A percentile compares a stretch with the other conserved stretches of the same genome.
Evolutionary conservation across 2,113 vertebrate species (phyloP).

Genomic region (Poeciliopsis occidentalis): DNA sequence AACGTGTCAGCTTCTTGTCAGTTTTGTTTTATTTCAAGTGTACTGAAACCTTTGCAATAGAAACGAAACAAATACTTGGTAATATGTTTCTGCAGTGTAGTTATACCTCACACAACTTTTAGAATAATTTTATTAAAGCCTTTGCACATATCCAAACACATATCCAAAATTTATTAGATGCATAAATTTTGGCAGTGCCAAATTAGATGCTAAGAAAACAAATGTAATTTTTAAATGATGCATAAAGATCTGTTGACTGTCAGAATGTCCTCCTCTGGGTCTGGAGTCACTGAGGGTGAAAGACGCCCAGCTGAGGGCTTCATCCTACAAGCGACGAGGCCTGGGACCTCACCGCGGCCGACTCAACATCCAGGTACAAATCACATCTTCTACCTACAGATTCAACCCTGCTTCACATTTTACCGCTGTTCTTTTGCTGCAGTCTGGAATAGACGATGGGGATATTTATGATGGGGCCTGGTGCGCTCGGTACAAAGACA

Average conservation of each 20-base stretch:
- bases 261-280: slow-evolving; percentile 92
- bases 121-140: background rate
- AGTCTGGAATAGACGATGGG: slow-evolving; percentile 90
- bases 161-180: no score
- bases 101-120: background rate
- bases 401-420: background rate
- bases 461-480: slow-evolving; percentile 90
- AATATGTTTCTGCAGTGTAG: background rate
- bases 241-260: slow-evolving; percentile 8
- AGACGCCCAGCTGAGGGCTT: slow-evolving; percentile 89
- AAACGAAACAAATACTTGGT: no score
- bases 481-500: slow-evolving; percentile 84
- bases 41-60: no score
- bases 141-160: background rate
- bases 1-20: no score
- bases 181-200: no score
- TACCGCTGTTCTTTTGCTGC: slow-evolving; percentile 1
- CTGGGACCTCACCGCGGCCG: slow-evolving; percentile 89
- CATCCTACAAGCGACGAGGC: slow-evolving; percentile 87
- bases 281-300: slow-evolving; percentile 90
- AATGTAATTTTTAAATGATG: background rate
- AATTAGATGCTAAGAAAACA: background rate
- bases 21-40: no score
- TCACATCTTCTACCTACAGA: background rate
- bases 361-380: slow-evolving; percentile 90